Evolutionary conservation across 2,113 vertebrate species (phyloP), one percentile per base, ranked within the genome.

Genomic region (Ascaphus truei): DNA sequence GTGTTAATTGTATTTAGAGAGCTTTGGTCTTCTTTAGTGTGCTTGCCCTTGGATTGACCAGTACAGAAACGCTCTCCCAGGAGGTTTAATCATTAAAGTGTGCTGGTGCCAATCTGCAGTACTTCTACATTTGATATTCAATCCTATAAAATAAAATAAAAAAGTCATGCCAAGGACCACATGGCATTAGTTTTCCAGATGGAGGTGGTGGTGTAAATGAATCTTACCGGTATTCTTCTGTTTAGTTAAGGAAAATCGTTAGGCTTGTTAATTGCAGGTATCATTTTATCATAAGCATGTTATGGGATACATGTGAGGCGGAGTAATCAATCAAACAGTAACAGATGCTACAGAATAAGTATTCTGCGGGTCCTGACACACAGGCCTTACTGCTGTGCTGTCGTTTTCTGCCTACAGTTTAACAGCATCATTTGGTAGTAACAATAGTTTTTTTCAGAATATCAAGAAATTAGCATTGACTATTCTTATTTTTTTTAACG

Each of bases 191-290:
- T 59, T 48, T 59, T 36, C 55, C 53, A 68, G 65, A 58, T 68
- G 65, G 65, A 58, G 51, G 13, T 23, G 51, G 13, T 23, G 12
- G 20, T 68, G 64, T 68, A 58, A 58, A 22, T 37, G 48, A 68
- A 68, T 68, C 66, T 29, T 50, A 5, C 30, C 10, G 52, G 37
- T 48, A 22, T 36, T 34, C 48, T 30, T 30, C 37, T 48, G 29
- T 68, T 36, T 36, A 50, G 41, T 68, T 50, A 59, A 48, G 39
- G 59, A 43, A 68, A 59, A 41, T 37, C 66, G 59, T 68, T 68
- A 68, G 41, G 22, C 66, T n/a, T 59, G 43, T 36, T 68, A 68
- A 68, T 59, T 68, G 43, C 30, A 68, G 41, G 59, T 68, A 59
- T 58, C 53, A 68, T 68, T 68, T 48, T 58, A 50, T 29, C 41